Percentiles rank a stretch among this genome's conserved stretches.
Conservation (phyloP, 2,113 vertebrate species). For the Ifrita kowaldi region DNA sequence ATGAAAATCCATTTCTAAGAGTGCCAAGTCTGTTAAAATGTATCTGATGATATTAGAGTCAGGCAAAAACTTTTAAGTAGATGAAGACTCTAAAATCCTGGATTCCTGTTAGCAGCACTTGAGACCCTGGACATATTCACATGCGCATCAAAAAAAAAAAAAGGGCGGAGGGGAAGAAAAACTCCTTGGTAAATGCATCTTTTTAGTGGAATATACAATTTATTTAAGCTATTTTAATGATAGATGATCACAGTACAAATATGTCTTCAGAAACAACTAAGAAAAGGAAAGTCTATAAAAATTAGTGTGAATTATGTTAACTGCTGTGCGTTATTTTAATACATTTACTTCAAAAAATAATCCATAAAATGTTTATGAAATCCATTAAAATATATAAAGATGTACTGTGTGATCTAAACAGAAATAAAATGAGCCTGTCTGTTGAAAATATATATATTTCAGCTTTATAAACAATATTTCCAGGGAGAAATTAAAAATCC, state of each 20-base stretch:
- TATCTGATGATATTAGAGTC: background rate
- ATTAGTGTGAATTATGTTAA: background rate
- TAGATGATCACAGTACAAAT: background rate
- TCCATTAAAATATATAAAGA: background rate
- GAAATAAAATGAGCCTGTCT: background rate
- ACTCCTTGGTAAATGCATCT: background rate
- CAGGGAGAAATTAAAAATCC: background rate
- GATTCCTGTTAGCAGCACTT: background rate
- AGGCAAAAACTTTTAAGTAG: background rate
- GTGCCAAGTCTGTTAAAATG: background rate
- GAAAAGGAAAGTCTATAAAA: background rate
- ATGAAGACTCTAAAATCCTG: background rate
- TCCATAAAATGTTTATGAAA: background rate
- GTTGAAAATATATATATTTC: background rate
- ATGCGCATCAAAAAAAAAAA: background rate
- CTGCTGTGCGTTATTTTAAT: background rate
- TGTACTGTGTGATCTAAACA: background rate
- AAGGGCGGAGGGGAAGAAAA: fast-evolving
- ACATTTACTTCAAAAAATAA: background rate
- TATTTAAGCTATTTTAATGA: background rate
- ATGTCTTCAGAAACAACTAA: background rate
- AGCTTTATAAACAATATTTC: background rate
- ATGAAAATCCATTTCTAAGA: background rate
- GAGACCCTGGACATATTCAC: background rate
- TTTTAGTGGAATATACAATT: background rate